Evolutionary conservation across 2,888 invertebrate genomes (phyloP), one percentile per base, ranked within the genome.

Genomic region (Argynnis bischoffii): DNA sequence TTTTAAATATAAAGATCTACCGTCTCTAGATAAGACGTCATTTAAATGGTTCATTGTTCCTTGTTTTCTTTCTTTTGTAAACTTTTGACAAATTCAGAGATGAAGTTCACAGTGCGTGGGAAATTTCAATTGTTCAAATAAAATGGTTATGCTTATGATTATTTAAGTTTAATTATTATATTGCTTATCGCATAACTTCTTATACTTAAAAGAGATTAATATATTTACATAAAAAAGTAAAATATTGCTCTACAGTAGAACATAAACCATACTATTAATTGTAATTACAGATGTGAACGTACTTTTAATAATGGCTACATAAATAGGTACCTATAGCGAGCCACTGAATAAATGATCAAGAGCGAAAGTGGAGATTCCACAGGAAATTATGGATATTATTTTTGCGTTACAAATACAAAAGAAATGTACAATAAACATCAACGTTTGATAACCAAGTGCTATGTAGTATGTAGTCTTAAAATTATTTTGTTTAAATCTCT

Each of bases 31-130:
- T 89, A 89, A 88, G 82, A 67, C 73, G 66, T 76, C 77, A 35
- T 72, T 78, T 87, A 83, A 89, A 88, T 87, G 83, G 81, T 73
- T 81, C 82, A 87, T 89, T 88, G 88, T 89, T 84, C 79, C 67
- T 72, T 70, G 76, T 74, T 77, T 77, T 78, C 78, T 69, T 75
- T 78, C 77, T 77, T 79, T 80, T 78, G 74, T 79, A 78, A 78
- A 79, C 76, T 79, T 79, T 80, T 82, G 77, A 77, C 78, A 79
- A 79, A 78, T 78, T 65, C 70, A 71, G 67, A 68, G 67, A 67
- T 59, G 60, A 73, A 73, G 77, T 77, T 79, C 78, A 77, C 77
- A 72, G 75, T 67, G 70, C 77, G 74, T 78, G 78, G 74, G 79
- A 79, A 77, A 63, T 61, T 56, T 67, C 60, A 46, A 55, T 66